Base-by-base conservation (phyloP, 2,888 invertebrate genomes). In the Xiphydria camelus region DNA sequence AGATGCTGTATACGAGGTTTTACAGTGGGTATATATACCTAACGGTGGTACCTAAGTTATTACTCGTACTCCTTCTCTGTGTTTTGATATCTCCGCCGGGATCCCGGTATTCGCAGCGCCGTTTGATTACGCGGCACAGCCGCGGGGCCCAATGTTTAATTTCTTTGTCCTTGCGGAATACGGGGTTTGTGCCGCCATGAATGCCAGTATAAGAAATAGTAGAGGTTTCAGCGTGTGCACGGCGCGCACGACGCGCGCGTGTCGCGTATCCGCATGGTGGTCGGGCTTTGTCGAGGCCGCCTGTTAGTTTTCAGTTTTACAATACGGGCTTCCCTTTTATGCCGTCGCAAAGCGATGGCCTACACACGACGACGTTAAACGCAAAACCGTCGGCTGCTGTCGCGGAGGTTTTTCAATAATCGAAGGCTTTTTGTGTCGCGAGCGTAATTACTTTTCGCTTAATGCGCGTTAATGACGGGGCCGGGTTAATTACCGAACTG, bases 41-140 rank as follows among this genome's bases (percentile, higher is more conserved):
- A 6, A 23, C 23, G 14, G 34, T 10, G 20, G 39, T 25, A 49
- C 31, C 42, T 45, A 44, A 43, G 36, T 46, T 49, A 49, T 46
- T 47, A 33, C 14, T 12, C 26, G 26, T 26, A 26, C 44, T 15
- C 39, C 33, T 37, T 23, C 37, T 18, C 39, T 22, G 14, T 14
- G 20, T 20, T 15, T 10, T 26, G 21, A 25, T 25, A 22, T 33
- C 20, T 15, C 26, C 4, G 6, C 21, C 10, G 33, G 6, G 18
- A 33, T 41, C 33, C 41, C 31, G 35, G 40, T 55, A 54, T 53
- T 50, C 50, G 47, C 53, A 40, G 43, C 18, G 57, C 53, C 49
- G 64, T 66, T 66, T 64, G 64, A 66, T 66, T 62, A 64, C 55
- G 51, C 47, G 44, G 44, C 48, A 49, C 54, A 55, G 61, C 62